These are phyloP conservation scores for Heliconius hortense DNA, from an alignment of 2,888 invertebrate species.

Conservation along the genomic window DNA sequence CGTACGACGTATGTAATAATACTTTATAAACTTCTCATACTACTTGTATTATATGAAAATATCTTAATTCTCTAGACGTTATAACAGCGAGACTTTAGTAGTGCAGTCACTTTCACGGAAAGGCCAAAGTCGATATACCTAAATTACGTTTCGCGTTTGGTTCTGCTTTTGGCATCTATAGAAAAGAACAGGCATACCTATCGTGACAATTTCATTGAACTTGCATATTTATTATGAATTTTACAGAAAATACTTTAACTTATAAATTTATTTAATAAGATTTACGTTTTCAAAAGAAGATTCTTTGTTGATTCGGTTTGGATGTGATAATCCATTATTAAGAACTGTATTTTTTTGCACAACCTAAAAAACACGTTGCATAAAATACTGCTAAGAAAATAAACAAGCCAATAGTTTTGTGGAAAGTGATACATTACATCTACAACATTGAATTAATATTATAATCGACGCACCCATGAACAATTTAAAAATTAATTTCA, in stretches of 20 bases:
- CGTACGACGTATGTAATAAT: background rate
- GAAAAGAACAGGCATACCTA: constrained; percentile 1
- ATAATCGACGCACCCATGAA: too few species aligned
- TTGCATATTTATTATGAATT: background rate
- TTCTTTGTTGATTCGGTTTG: too few species aligned
- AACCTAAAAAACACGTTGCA: too few species aligned
- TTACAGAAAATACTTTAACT: background rate
- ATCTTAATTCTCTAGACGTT: constrained; percentile 1
- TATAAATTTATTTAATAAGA: background rate
- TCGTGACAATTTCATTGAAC: background rate
- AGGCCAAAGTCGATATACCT: constrained; percentile 10
- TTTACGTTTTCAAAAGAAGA: background rate
- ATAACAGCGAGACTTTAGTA: background rate
- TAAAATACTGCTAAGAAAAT: too few species aligned
- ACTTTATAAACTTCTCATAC: background rate
- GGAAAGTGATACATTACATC: too few species aligned
- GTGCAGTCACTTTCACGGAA: constrained; percentile 7
- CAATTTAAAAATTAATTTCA: too few species aligned
- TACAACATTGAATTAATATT: too few species aligned
- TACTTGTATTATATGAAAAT: background rate
- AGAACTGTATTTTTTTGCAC: too few species aligned
- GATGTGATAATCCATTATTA: too few species aligned
- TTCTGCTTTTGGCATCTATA: constrained; percentile 17
- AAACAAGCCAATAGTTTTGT: too few species aligned
- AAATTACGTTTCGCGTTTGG: background rate